Conservation (phyloP, 2,888 invertebrate genomes). For the Erynnis tages region DNA sequence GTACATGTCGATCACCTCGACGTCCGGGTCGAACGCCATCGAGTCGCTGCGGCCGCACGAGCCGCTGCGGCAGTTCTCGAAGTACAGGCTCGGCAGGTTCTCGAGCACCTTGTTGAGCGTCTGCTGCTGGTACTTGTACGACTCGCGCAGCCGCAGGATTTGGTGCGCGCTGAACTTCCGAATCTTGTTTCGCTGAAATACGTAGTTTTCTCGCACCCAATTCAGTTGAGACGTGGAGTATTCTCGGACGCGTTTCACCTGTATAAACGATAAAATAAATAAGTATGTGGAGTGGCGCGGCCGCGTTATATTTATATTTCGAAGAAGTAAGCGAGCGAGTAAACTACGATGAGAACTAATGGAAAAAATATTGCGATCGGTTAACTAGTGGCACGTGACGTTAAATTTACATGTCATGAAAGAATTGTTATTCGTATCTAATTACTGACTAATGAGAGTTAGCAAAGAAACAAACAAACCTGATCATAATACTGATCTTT, state of each 20-base stretch:
- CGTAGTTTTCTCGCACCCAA: slow-evolving; percentile 97
- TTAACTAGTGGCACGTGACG: background rate
- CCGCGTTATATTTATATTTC: background rate
- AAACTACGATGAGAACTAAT: background rate
- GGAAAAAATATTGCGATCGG: background rate
- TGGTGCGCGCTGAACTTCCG: slow-evolving; percentile 97
- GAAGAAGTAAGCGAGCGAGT: no score
- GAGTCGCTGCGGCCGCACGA: slow-evolving; percentile 90
- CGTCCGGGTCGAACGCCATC: slow-evolving; percentile 85
- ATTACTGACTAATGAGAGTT: background rate
- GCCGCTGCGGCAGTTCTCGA: slow-evolving; percentile 95
- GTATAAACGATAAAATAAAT: slow-evolving; percentile 41
- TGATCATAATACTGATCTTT: slow-evolving; percentile 96
- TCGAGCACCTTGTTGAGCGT: slow-evolving; percentile 96
- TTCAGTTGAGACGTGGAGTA: slow-evolving; percentile 95
- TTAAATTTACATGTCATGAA: slow-evolving; percentile 5
- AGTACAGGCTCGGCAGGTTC: slow-evolving; percentile 93
- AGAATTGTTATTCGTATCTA: background rate
- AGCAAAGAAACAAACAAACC: slow-evolving; percentile 70
- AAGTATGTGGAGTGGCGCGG: background rate
- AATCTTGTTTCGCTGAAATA: slow-evolving; percentile 96
- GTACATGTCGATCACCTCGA: slow-evolving; percentile 84
- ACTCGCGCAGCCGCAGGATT: slow-evolving; percentile 92
- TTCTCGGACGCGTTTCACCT: slow-evolving; percentile 95
- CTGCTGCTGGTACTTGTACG: slow-evolving; percentile 97